Conservation (phyloP, 2,797 vertebrate species). For the Pseudochirops corinnae region DNA sequence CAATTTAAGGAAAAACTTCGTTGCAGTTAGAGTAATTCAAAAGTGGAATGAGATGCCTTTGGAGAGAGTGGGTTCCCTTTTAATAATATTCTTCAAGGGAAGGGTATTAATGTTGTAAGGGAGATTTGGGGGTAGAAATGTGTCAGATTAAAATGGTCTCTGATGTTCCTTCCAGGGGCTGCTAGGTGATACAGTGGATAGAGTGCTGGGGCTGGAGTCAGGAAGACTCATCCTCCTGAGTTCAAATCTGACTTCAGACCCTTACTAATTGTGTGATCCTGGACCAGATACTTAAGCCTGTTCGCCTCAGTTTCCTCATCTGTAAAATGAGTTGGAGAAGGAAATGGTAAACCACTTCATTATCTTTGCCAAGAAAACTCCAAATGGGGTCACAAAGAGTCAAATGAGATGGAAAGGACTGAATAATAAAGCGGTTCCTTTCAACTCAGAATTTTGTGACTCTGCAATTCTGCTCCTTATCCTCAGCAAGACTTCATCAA, state of each 20-base stretch:
- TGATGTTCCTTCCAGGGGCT: not conserved
- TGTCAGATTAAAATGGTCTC: not conserved
- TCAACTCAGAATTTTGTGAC: not conserved
- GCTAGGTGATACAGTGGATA: not conserved
- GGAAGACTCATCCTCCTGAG: not conserved
- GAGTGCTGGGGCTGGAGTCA: not conserved
- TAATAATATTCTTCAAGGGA: not conserved
- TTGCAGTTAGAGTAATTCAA: not conserved
- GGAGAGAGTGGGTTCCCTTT: not conserved
- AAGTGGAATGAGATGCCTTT: not conserved
- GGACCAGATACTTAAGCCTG: not conserved
- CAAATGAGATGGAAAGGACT: not conserved
- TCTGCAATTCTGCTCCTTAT: not conserved
- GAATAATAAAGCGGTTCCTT: not conserved
- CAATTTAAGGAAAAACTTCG: not conserved
- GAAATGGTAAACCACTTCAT: not conserved
- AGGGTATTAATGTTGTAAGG: not conserved
- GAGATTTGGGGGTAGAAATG: not conserved
- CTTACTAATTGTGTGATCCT: not conserved
- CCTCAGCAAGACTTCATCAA: not conserved
- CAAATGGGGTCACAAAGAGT: not conserved
- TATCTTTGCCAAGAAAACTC: not conserved
- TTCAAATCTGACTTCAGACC: not conserved
- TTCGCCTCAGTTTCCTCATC: not conserved
- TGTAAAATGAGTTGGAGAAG: not conserved